Conservation (phyloP, 2,888 invertebrate species). For the Drosophila merina region DNA sequence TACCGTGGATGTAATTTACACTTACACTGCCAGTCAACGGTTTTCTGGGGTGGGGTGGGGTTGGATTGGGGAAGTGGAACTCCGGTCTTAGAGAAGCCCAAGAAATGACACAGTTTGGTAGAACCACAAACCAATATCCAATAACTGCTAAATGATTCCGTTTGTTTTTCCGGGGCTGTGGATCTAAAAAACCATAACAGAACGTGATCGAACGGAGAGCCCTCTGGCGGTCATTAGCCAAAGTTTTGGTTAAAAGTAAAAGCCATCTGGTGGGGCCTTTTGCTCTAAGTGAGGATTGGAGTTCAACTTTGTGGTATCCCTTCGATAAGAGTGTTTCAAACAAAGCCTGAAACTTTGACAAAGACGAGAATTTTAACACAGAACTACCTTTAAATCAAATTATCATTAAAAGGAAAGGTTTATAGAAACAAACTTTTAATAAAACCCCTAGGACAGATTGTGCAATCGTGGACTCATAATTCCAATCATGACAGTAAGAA, state of each 20-base stretch:
- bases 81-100: constrained; percentile 61
- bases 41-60: not conserved
- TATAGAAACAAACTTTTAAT: no score
- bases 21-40: constrained; percentile 19
- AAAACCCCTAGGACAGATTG: constrained; percentile 2
- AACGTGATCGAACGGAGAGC: constrained; percentile 40
- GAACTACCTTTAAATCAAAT: no score
- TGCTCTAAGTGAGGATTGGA: not conserved
- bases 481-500: constrained; percentile 1
- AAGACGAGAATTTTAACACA: no score
- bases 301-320: not conserved
- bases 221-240: constrained; percentile 36
- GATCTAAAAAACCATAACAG: constrained; percentile 14
- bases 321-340: no score
- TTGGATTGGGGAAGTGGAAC: constrained; percentile 24
- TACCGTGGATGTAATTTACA: constrained; percentile 62
- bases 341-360: no score
- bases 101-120: constrained; percentile 41
- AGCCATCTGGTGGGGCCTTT: constrained; percentile 20
- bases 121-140: constrained; percentile 22
- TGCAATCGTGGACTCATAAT: constrained; percentile 8
- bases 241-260: constrained; percentile 37
- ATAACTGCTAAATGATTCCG: constrained; percentile 42
- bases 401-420: no score
- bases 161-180: constrained; percentile 19